A percentile compares a stretch with the other conserved stretches of the same genome.
These are phyloP conservation scores for Leptatherina wallacei DNA, from an alignment of 2,797 vertebrate genomes.

Conservation along the genomic window DNA sequence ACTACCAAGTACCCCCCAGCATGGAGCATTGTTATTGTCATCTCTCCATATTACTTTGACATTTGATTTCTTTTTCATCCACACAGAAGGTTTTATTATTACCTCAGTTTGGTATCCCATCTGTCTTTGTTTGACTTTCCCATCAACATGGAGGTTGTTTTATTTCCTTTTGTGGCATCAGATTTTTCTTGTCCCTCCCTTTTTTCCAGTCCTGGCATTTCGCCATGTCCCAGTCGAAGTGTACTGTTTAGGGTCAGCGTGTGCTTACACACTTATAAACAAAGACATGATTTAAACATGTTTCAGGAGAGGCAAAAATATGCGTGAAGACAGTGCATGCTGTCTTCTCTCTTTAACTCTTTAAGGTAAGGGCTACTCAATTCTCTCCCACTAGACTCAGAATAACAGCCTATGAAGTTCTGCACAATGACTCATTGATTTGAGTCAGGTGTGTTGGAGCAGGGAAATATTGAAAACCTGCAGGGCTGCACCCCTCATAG, in stretches of 20 bases:
- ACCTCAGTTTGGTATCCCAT: constrained; percentile 21
- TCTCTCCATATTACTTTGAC: constrained; percentile 33
- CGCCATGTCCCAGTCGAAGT: constrained; percentile 52
- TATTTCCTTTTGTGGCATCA: constrained; percentile 68
- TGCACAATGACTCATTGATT: too few species aligned
- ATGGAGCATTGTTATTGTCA: constrained; percentile 26
- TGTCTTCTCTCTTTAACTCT: constrained; percentile 13
- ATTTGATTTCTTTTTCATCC: constrained; percentile 31
- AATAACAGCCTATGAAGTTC: too few species aligned
- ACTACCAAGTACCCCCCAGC: background rate
- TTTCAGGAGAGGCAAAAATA: constrained; percentile 33
- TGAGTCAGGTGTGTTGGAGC: too few species aligned
- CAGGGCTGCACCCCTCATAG: too few species aligned
- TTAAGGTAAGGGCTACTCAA: too few species aligned
- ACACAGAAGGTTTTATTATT: constrained; percentile 23
- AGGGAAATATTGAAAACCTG: too few species aligned
- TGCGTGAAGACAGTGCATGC: background rate
- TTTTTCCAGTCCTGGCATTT: constrained; percentile 38
- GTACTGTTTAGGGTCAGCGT: constrained; percentile 46
- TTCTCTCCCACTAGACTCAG: too few species aligned
- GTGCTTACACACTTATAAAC: constrained; percentile 67
- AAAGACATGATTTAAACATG: constrained; percentile 57
- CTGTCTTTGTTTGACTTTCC: constrained; percentile 40
- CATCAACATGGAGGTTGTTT: constrained; percentile 33
- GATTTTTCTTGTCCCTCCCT: constrained; percentile 42